phyloP scores from a whole-genome alignment of 2,888 invertebrate species.

The Lasioglossum figueresi region DNA sequence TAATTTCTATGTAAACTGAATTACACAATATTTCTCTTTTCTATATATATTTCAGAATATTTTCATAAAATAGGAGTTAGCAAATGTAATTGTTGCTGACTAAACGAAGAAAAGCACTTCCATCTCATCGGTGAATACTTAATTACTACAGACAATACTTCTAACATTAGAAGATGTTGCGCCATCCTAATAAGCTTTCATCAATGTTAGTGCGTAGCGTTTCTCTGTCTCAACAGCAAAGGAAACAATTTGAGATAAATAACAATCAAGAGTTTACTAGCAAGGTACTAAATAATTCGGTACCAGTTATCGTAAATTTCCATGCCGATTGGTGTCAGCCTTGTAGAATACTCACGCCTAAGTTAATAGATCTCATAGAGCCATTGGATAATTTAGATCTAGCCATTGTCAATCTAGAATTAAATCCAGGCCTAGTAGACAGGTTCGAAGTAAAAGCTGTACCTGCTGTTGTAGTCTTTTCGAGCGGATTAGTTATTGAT shows the following conservation, averaged over 20 bases:
- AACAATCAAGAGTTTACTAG: slow-evolving; percentile 91
- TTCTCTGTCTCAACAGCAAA: slow-evolving; percentile 73
- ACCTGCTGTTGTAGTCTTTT: slow-evolving; percentile 92
- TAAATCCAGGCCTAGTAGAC: slow-evolving; percentile 92
- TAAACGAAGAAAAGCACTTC: background rate
- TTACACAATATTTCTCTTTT: background rate
- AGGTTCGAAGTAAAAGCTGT: slow-evolving; percentile 93
- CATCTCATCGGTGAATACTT: background rate
- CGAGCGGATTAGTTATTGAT: slow-evolving; percentile 92
- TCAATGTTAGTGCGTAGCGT: slow-evolving; percentile 72
- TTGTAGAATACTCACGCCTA: slow-evolving; percentile 94
- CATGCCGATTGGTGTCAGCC: slow-evolving; percentile 97
- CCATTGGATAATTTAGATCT: slow-evolving; percentile 90
- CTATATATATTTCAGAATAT: slow-evolving; percentile 33
- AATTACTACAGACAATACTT: slow-evolving; percentile 10
- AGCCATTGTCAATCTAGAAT: slow-evolving; percentile 93
- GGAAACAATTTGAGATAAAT: slow-evolving; percentile 85
- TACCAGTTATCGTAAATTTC: slow-evolving; percentile 95
- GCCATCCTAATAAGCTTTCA: slow-evolving; percentile 70
- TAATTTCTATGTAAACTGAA: slow-evolving; percentile 21
- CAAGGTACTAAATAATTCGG: slow-evolving; percentile 93
- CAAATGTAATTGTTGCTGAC: background rate
- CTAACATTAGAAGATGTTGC: slow-evolving; percentile 78
- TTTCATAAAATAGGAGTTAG: background rate
- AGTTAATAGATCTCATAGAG: slow-evolving; percentile 90